Conservation (phyloP, 2,113 vertebrate species). For the Alligator sinensis region DNA sequence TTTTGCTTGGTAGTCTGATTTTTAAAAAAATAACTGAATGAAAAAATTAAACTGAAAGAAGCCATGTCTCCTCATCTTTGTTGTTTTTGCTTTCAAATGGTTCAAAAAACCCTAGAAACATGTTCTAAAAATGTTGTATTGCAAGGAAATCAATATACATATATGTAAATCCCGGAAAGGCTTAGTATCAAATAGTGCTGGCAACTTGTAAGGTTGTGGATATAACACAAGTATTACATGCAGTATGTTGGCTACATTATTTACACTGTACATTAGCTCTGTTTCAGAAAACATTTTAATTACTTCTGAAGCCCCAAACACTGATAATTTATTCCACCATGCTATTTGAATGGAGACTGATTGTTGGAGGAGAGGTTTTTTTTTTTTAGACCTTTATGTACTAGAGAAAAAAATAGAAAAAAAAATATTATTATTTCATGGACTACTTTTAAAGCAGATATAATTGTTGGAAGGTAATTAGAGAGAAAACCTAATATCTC, state of each 20-base stretch:
- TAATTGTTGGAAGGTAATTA: not conserved
- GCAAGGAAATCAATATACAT: not conserved
- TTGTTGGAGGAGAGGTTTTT: not conserved
- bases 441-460: not conserved
- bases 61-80: not conserved
- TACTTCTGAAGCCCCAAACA: not conserved
- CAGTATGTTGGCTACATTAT: not conserved
- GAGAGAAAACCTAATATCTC: not conserved
- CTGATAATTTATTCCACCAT: not conserved
- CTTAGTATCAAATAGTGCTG: not conserved
- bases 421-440: not conserved
- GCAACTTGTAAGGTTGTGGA: not conserved
- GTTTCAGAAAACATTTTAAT: not conserved
- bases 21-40: not conserved
- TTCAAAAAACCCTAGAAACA: conserved; percentile 5
- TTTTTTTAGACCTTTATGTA: not conserved
- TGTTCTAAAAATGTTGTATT: conserved; percentile 4
- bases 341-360: not conserved
- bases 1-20: not conserved
- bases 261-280: not conserved
- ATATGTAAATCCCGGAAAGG: not conserved
- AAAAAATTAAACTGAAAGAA: not conserved
- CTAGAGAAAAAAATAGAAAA: not conserved
- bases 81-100: conserved; percentile 3
- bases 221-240: conserved; percentile 2